Evolutionary conservation across 2,888 invertebrate species (phyloP).

Genomic region (Erebia aethiops): DNA sequence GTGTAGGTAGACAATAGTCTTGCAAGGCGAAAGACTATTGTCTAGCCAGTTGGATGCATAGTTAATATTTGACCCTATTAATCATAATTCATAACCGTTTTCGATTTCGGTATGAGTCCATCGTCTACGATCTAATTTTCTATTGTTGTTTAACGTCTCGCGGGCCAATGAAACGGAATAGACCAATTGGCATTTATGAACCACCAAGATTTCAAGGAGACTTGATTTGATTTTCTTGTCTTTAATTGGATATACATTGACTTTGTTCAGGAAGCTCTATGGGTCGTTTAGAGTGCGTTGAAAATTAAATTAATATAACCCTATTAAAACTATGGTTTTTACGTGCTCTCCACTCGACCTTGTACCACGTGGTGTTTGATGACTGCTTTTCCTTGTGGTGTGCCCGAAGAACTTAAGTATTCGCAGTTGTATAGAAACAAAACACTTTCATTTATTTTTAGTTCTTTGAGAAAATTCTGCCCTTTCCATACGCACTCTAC

Average conservation of each 20-base stretch:
- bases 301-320: neutral
- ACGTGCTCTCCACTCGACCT: no score
- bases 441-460: no score
- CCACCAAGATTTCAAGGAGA: neutral
- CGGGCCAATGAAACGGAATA: conserved; percentile 10
- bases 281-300: neutral
- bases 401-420: no score
- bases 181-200: conserved; percentile 10
- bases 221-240: conserved; percentile 14
- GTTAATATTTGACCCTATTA: conserved; percentile 3
- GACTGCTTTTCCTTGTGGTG: no score
- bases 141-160: conserved; percentile 8
- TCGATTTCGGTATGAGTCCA: neutral
- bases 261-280: neutral
- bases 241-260: conserved; percentile 3
- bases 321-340: neutral
- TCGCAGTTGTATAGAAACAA: no score
- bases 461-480: no score
- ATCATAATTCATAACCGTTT: conserved; percentile 3
- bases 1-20: conserved; percentile 11
- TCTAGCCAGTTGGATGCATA: neutral
- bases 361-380: no score
- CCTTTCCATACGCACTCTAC: no score
- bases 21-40: neutral
- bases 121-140: conserved; percentile 4